Evolutionary conservation across 1,140 invertebrate genomes (phyloP).

Genomic region (Diorhabda elongata): DNA sequence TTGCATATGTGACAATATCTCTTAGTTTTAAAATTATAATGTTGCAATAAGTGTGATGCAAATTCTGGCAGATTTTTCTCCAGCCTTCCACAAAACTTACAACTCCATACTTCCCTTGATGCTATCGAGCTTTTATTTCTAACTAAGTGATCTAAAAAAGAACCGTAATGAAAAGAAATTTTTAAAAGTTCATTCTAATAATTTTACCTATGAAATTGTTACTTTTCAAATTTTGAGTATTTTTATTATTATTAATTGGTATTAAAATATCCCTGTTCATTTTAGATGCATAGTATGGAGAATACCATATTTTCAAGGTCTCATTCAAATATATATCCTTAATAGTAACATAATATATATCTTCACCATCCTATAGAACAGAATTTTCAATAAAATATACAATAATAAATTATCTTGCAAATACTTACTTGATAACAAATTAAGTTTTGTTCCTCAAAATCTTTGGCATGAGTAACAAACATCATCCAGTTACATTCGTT

Average conservation of each 20-base stretch:
- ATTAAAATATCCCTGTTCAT: constrained; percentile 44
- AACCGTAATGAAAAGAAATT: constrained; percentile 6
- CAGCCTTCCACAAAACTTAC: constrained; percentile 44
- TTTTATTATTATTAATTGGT: constrained; percentile 7
- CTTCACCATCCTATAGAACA: constrained; percentile 46
- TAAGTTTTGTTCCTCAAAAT: constrained; percentile 55
- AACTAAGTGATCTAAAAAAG: constrained; percentile 35
- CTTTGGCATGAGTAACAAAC: constrained; percentile 53
- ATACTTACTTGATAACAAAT: constrained; percentile 58
- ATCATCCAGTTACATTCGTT: constrained; percentile 63
- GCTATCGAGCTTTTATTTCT: constrained; percentile 42
- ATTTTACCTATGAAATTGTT: neutral
- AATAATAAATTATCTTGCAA: neutral
- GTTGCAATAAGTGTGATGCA: constrained; percentile 43
- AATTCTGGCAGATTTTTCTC: constrained; percentile 41
- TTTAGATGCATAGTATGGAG: constrained; percentile 49
- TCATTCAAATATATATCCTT: constrained; percentile 54
- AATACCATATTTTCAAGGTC: constrained; percentile 60
- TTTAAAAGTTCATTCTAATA: neutral
- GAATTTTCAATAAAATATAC: constrained; percentile 11
- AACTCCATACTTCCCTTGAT: constrained; percentile 42
- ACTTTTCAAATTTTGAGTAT: neutral
- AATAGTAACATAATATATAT: constrained; percentile 59
- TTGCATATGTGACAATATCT: constrained; percentile 41
- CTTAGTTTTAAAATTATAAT: constrained; percentile 37